Conservation (phyloP, 2,888 invertebrate genomes). For the Cephus sareptanus region DNA sequence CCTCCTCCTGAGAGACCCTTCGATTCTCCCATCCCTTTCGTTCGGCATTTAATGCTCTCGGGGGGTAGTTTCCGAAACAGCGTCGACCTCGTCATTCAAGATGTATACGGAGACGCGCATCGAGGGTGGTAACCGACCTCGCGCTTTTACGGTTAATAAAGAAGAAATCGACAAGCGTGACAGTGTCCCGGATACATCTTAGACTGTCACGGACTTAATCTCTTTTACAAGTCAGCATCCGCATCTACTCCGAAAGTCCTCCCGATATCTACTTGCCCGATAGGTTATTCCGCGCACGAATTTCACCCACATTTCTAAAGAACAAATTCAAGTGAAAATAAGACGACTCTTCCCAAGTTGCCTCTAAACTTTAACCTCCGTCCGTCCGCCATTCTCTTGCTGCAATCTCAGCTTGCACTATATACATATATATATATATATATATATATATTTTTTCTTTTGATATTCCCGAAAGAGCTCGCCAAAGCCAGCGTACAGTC, state of each 20-base stretch:
- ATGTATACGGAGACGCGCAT: background rate
- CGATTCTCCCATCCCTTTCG: background rate
- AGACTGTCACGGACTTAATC: constrained; percentile 1
- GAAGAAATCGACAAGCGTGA: background rate
- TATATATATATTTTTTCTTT: background rate
- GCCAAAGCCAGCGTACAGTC: background rate
- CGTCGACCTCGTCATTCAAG: background rate
- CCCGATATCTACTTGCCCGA: background rate
- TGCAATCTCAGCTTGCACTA: background rate
- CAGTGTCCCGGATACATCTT: background rate
- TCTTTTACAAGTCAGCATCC: background rate
- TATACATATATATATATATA: background rate
- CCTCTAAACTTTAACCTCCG: constrained; percentile 2
- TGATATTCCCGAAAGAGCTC: background rate
- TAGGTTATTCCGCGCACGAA: constrained; percentile 7
- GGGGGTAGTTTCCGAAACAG: background rate
- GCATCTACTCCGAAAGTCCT: background rate
- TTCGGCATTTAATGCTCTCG: background rate
- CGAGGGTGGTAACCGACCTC: background rate
- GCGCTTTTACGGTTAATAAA: background rate
- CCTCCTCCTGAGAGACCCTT: background rate
- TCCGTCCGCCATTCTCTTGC: background rate
- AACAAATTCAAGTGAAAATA: constrained; percentile 4
- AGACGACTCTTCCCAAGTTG: background rate
- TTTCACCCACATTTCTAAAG: background rate